Base-by-base conservation (phyloP, 2,888 invertebrate genomes). In the Saturnia japonica region DNA sequence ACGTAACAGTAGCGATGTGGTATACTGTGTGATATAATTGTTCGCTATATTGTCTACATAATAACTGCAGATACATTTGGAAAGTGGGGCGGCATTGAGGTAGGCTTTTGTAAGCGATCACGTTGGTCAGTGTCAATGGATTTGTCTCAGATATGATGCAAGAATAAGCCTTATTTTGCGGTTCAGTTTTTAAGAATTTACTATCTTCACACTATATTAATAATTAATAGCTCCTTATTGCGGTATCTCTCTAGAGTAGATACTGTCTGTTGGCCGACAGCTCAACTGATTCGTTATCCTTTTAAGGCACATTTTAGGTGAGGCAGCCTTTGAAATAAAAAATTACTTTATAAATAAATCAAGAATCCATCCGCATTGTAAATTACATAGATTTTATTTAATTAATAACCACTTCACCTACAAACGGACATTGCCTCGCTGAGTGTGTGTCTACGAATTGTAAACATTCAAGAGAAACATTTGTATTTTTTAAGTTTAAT, bases 61-160 rank as follows among this genome's bases (percentile, higher is more conserved):
- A 88, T 89, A 87, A 86, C 83, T 82, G 82, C 85, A 85, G 82
- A 80, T 87, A 85, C 85, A 73, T 83, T 87, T 88, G 87, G 91
- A 93, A 94, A 94, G 93, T 93, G 84, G 93, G 91, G 86, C 93
- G 89, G 85, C 93, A 92, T 93, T 93, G 93, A 93, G 83, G 84
- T 87, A 87, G 88, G 88, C 88, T 90, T 87, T 91, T 91, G 91
- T 88, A 91, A 91, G 83, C 82, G 85, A 84, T 88, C 85, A 81
- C 82, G 78, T 83, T 90, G 91, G 90, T 88, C 91, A 90, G 88
- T 91, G 93, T 89, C 91, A 92, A 89, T 88, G 88, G 89, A 92
- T 93, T 91, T 88, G 90, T 88, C 85, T 85, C 89, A 88, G 85
- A 80, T 72, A 73, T 89, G 90, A 86, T 83, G 87, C 85, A 90